These are phyloP conservation scores for Edolisoma coerulescens DNA, from an alignment of 2,113 vertebrate genomes.

Conservation along the genomic window DNA sequence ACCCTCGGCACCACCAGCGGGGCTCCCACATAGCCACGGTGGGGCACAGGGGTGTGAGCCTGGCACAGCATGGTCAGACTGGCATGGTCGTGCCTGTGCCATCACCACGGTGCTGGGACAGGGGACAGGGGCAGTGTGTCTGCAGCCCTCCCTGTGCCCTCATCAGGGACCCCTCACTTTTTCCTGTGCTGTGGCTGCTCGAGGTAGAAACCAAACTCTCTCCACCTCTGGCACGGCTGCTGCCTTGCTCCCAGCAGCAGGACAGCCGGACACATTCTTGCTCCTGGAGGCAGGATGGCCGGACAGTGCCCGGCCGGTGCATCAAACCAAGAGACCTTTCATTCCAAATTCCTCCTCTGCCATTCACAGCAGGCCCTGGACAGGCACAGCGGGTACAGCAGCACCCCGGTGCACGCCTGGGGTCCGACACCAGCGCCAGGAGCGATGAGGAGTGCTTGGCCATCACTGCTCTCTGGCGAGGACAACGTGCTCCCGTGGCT, in stretches of 20 bases:
- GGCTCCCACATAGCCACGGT: rapidly evolving
- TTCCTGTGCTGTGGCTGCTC: background rate
- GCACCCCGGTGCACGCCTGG: rapidly evolving
- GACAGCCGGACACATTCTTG: rapidly evolving
- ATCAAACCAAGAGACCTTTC: background rate
- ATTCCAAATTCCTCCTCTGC: background rate
- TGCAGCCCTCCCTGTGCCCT: background rate
- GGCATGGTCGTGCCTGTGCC: rapidly evolving
- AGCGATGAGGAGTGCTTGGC: background rate
- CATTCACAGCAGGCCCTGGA: background rate
- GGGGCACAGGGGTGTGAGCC: background rate
- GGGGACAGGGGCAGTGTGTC: background rate
- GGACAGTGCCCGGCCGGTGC: background rate
- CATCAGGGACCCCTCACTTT: background rate
- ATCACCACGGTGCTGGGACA: background rate
- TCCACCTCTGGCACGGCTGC: background rate
- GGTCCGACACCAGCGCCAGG: rapidly evolving
- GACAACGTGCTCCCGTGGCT: background rate
- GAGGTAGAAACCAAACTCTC: background rate
- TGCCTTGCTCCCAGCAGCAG: background rate
- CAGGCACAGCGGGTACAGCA: background rate
- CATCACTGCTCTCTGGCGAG: background rate
- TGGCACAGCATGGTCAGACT: rapidly evolving
- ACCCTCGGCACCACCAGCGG: rapidly evolving
- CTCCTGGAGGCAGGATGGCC: background rate